Conservation (phyloP, 2,113 vertebrate genomes). For the Gallinago paraguaiae region DNA sequence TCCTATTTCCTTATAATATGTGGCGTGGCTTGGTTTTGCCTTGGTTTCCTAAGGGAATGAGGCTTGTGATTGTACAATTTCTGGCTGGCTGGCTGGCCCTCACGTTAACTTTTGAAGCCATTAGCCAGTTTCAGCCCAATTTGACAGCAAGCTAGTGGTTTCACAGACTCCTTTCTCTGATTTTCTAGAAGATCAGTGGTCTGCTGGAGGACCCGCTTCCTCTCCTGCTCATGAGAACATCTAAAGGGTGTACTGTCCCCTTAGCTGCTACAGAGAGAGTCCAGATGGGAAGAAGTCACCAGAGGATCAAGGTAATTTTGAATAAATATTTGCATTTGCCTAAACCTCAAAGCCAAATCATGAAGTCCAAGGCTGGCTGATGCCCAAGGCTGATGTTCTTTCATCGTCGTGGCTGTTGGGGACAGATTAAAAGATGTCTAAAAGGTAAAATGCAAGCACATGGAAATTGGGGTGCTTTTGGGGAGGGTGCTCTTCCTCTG, state of each 20-base stretch:
- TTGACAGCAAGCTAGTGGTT: neutral
- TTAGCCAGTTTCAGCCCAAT: neutral
- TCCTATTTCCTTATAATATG: neutral
- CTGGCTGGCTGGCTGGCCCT: neutral
- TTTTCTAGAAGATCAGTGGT: neutral
- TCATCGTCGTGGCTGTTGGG: neutral
- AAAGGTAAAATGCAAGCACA: neutral
- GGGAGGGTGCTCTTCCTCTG: neutral
- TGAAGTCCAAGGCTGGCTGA: neutral
- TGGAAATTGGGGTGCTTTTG: neutral
- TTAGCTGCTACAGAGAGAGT: neutral
- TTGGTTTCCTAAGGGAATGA: neutral
- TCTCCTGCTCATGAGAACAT: neutral
- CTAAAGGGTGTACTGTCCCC: neutral
- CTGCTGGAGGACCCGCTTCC: neutral
- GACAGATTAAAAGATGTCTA: neutral
- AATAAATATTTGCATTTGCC: neutral
- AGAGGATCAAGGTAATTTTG: neutral
- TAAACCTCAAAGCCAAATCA: neutral
- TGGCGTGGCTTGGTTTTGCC: neutral
- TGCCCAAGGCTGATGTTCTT: neutral
- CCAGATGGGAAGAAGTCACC: neutral
- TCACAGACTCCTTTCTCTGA: neutral
- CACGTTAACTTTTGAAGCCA: neutral
- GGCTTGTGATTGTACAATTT: neutral